phyloP scores from a whole-genome alignment of 2,888 invertebrate species.

The Latrodectus elegans region DNA sequence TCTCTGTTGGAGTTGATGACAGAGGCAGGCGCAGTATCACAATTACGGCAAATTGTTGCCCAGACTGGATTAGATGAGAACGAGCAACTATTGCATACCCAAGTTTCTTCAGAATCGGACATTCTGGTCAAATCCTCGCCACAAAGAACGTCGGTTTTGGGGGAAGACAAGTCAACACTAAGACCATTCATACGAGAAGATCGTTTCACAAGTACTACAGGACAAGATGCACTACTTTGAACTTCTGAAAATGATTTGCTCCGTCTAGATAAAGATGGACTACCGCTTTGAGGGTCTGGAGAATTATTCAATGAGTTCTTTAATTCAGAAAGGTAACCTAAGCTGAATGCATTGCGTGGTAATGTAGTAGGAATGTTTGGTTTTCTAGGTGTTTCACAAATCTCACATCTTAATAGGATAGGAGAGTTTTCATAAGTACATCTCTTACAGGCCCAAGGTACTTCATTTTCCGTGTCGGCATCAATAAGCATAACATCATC shows the following conservation, averaged over 20 bases:
- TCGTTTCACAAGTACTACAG: conserved; percentile 51
- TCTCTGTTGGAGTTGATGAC: conserved; percentile 47
- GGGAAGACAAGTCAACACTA: conserved; percentile 58
- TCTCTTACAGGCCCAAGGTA: conserved; percentile 82
- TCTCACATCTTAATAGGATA: conserved; percentile 82
- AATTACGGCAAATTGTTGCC: conserved; percentile 87
- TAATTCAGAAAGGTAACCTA: conserved; percentile 65
- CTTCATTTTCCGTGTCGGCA: conserved; percentile 74
- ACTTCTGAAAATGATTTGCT: conserved; percentile 77
- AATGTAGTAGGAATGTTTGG: conserved; percentile 75
- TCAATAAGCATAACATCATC: conserved; percentile 69
- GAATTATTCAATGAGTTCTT: conserved; percentile 62
- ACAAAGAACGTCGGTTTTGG: conserved; percentile 57
- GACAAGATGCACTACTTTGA: conserved; percentile 39
- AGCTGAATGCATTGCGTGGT: conserved; percentile 74
- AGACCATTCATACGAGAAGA: conserved; percentile 45
- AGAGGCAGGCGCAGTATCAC: conserved; percentile 78
- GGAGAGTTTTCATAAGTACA: conserved; percentile 85
- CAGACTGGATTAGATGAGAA: conserved; percentile 90
- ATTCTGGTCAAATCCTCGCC: conserved; percentile 64
- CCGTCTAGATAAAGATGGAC: conserved; percentile 58
- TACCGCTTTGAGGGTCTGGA: conserved; percentile 42
- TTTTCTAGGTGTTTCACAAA: conserved; percentile 83
- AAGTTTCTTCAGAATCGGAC: conserved; percentile 74
- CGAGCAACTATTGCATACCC: conserved; percentile 92